Evolutionary conservation across 2,113 vertebrate genomes (phyloP).

Genomic region (Thinocorus orbignyianus): DNA sequence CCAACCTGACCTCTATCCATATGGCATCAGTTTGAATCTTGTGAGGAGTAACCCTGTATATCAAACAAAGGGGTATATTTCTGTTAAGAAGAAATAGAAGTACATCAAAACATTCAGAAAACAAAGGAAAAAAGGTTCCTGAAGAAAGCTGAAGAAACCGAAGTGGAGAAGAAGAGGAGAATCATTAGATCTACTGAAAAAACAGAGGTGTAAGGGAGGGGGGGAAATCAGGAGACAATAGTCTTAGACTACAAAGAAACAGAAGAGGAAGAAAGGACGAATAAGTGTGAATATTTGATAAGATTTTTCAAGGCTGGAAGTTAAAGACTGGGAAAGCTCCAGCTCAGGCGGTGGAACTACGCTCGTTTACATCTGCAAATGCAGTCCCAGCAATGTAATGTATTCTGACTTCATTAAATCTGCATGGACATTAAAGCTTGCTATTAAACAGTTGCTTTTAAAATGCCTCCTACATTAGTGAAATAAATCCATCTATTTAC

Average conservation of each 20-base stretch:
- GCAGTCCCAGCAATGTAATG: neutral
- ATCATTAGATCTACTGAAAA: neutral
- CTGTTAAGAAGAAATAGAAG: neutral
- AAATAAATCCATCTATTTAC: slow-evolving; percentile 48
- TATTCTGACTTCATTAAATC: slow-evolving; percentile 42
- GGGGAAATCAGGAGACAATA: neutral
- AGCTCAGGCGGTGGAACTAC: neutral
- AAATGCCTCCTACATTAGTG: slow-evolving; percentile 30
- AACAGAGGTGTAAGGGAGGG: neutral
- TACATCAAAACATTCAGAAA: neutral
- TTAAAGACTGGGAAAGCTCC: neutral
- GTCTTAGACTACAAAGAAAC: neutral
- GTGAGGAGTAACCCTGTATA: neutral
- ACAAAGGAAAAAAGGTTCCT: neutral
- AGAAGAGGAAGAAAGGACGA: neutral
- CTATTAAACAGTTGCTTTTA: slow-evolving; percentile 26
- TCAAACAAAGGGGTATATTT: neutral
- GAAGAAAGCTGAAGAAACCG: neutral
- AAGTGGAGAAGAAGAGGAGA: neutral
- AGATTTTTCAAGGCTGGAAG: neutral
- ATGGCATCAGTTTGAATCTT: slow-evolving; percentile 49
- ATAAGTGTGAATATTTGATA: neutral
- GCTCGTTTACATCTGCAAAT: neutral
- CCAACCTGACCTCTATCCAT: slow-evolving; percentile 13
- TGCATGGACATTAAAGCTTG: neutral